Evolutionary conservation across 2,888 invertebrate genomes (phyloP).

Genomic region (Tanytarsus gracilentus): DNA sequence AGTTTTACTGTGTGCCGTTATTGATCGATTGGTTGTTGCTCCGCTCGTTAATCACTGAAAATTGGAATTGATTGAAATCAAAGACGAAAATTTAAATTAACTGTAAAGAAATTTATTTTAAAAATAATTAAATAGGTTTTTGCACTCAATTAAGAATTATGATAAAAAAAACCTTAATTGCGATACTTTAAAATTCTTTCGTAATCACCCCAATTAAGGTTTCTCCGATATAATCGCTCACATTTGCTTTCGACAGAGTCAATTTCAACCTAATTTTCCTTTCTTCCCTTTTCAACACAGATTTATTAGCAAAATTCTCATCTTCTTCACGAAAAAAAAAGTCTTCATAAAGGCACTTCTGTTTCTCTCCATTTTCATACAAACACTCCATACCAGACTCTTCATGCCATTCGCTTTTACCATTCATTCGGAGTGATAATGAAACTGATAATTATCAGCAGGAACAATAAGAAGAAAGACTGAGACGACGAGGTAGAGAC

Average conservation of each 20-base stretch:
- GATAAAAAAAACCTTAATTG: too few species aligned
- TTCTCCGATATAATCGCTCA: too few species aligned
- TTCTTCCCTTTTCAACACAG: not conserved
- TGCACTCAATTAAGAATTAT: too few species aligned
- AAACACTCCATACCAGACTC: not conserved
- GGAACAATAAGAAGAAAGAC: not conserved
- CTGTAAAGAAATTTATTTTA: too few species aligned
- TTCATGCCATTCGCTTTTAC: not conserved
- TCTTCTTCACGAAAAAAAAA: not conserved
- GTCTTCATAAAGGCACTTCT: slow-evolving; percentile 6
- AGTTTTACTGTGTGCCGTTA: slow-evolving; percentile 9
- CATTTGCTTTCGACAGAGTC: not conserved
- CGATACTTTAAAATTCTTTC: too few species aligned
- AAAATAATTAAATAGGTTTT: too few species aligned
- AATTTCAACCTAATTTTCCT: not conserved
- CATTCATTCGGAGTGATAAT: not conserved
- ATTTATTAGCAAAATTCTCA: slow-evolving; percentile 27
- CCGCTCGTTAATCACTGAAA: not conserved
- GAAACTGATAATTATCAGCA: slow-evolving; percentile 15
- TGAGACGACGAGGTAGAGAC: too few species aligned
- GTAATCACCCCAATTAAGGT: too few species aligned
- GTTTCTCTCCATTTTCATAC: not conserved
- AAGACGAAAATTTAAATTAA: too few species aligned
- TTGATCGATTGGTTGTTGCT: not conserved
- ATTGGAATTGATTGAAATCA: not conserved